These are phyloP conservation scores for Jacana jacana DNA, from an alignment of 2,113 vertebrate genomes.

Conservation along the genomic window DNA sequence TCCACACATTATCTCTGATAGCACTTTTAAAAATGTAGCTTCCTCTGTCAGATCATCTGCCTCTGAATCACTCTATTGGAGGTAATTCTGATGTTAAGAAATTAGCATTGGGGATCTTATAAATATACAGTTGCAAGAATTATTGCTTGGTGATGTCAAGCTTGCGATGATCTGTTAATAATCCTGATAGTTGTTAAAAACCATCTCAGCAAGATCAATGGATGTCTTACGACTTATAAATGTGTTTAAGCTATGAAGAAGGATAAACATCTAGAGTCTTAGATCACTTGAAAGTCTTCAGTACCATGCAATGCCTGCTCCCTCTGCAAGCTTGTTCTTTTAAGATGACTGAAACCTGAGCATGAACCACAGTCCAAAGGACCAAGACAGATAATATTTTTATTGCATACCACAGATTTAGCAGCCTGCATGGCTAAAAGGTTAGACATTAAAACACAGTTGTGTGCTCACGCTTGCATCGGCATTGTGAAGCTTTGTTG, in stretches of 20 bases:
- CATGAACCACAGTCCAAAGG: not conserved
- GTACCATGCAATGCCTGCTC: not conserved
- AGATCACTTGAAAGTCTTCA: not conserved
- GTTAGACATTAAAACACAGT: not conserved
- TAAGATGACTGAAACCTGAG: not conserved
- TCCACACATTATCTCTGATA: conserved; percentile 62
- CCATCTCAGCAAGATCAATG: conserved; percentile 2
- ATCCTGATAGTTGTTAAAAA: conserved; percentile 50
- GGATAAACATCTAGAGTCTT: not conserved
- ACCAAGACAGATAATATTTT: not conserved
- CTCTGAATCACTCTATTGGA: conserved; percentile 35
- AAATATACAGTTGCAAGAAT: conserved; percentile 40
- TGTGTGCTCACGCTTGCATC: not conserved
- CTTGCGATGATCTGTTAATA: conserved; percentile 62
- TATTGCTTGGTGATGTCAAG: conserved; percentile 46
- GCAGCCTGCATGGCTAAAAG: not conserved
- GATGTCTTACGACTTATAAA: conserved; percentile 8
- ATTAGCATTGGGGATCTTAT: conserved; percentile 21
- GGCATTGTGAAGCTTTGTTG: not conserved
- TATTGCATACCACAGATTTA: not conserved
- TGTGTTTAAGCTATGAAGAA: not conserved
- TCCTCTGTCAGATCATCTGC: conserved; percentile 49
- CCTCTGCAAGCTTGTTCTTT: not conserved
- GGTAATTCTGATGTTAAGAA: conserved; percentile 45
- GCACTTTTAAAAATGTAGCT: conserved; percentile 50